A percentile compares a stretch with the other conserved stretches of the same genome.
phyloP scores from a whole-genome alignment of 2,888 invertebrate genomes.

The Laspeyria flexula region DNA sequence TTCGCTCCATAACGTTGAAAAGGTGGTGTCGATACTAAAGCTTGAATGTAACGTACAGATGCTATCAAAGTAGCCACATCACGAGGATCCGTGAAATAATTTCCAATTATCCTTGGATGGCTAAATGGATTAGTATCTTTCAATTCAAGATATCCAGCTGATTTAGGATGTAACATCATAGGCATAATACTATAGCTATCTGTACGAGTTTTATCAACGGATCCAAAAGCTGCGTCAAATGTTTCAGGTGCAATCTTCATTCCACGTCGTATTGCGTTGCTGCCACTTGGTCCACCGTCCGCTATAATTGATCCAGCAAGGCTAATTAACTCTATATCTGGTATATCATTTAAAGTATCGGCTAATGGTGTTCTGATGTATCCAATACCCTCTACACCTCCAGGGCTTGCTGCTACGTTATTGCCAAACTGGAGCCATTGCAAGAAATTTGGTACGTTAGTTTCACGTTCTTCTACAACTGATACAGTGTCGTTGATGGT shows the following conservation, averaged over 20 bases:
- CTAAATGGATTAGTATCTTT: constrained; percentile 87
- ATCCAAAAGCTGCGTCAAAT: constrained; percentile 73
- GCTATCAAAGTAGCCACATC: constrained; percentile 88
- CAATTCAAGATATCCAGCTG: constrained; percentile 88
- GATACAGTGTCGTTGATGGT: constrained; percentile 69
- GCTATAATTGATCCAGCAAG: constrained; percentile 79
- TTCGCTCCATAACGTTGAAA: constrained; percentile 82
- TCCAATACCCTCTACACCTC: constrained; percentile 87
- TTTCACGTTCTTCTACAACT: constrained; percentile 57
- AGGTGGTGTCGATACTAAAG: constrained; percentile 74
- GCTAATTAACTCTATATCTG: constrained; percentile 90
- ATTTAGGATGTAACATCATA: constrained; percentile 89
- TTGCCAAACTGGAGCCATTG: constrained; percentile 66
- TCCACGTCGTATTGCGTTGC: constrained; percentile 66
- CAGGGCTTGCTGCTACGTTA: constrained; percentile 81
- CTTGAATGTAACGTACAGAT: constrained; percentile 84
- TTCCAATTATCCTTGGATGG: constrained; percentile 88
- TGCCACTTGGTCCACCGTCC: constrained; percentile 72
- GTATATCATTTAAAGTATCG: constrained; percentile 79
- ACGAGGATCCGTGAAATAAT: constrained; percentile 87
- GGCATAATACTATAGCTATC: constrained; percentile 87
- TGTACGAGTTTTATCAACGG: constrained; percentile 64
- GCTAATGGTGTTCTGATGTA: constrained; percentile 87
- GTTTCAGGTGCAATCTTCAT: constrained; percentile 79
- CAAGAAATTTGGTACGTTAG: constrained; percentile 47